Base-by-base conservation (phyloP, 2,797 vertebrate genomes). In the Ptychobarbus kaznakovi region DNA sequence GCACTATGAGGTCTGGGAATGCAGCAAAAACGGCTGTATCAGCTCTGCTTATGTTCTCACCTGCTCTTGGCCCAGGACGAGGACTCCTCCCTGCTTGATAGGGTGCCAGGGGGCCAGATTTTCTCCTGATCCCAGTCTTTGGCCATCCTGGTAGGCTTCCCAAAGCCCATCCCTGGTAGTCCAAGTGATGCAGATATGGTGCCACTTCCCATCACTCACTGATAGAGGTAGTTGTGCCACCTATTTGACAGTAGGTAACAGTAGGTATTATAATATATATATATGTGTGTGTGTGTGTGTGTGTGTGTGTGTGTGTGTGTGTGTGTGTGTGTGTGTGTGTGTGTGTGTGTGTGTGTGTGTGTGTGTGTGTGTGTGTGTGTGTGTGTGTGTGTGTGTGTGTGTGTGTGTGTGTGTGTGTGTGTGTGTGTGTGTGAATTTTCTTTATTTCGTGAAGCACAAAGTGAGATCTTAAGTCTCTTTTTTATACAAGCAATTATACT, bases 91-190 rank as follows among this genome's bases (percentile, higher is more conserved):
- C 0, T 97, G 96, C 93, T 99, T 99, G 94, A 99, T 99, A 58
- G 98, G 98, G 89, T 99, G 98, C 98, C 98, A 99, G 12, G 98
- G 98, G 6, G 98, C 98, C 90, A 99, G 93, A 91, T 98, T 98
- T 89, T 99, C 98, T 3, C 98, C 98, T 0, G 94, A 94, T 74
- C 98, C 98, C 51, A 96, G 94, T 87, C 95, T 97, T 88, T 96
- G 96, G 15, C 98, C 98, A 4, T 99, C 97, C 91, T 99, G 97
- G 90, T 97, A 99, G 1, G 98, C 97, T 32, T 99, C 98, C 98
- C 98, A 99, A 88, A 97, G 95, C 68, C 98, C 98, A 1, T 99
- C 98, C 83, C 98, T 94, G 0, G 98, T 99, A 4, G 97, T 99
- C 98, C 98, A 99, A 8, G 97, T 96, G 89, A 99, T 92, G 74